phyloP scores from a whole-genome alignment of 2,113 vertebrate genomes.

The Zosterops borbonicus region DNA sequence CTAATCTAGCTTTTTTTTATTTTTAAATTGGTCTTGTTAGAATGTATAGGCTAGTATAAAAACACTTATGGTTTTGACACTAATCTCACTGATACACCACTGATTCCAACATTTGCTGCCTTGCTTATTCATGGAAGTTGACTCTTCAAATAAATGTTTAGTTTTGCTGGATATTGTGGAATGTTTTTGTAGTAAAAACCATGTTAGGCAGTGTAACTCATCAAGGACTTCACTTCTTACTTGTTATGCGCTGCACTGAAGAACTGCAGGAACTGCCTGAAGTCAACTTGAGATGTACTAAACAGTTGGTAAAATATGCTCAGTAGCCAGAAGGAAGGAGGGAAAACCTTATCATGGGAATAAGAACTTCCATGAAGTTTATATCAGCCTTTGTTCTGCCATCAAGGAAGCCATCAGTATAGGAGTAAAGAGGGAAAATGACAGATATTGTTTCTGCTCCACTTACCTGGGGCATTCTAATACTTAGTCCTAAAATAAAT shows the following conservation, averaged over 20 bases:
- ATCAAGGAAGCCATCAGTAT: neutral
- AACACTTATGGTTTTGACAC: neutral
- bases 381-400: neutral
- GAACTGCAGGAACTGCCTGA: neutral
- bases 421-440: neutral
- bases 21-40: neutral
- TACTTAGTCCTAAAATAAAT: neutral
- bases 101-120: neutral
- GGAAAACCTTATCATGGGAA: neutral
- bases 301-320: neutral
- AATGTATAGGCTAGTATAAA: neutral
- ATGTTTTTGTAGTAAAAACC: neutral
- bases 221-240: neutral
- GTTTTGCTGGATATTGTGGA: neutral
- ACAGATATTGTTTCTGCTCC: neutral
- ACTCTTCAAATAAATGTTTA: neutral
- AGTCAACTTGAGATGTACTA: neutral
- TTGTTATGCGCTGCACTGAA: neutral
- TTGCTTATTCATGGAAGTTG: neutral
- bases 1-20: neutral
- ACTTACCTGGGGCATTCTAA: neutral
- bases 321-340: neutral
- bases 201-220: neutral
- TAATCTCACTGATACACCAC: neutral
- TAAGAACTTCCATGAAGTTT: neutral